phyloP scores from a whole-genome alignment of 2,797 vertebrate species.

The Gephyroberyx darwinii region DNA sequence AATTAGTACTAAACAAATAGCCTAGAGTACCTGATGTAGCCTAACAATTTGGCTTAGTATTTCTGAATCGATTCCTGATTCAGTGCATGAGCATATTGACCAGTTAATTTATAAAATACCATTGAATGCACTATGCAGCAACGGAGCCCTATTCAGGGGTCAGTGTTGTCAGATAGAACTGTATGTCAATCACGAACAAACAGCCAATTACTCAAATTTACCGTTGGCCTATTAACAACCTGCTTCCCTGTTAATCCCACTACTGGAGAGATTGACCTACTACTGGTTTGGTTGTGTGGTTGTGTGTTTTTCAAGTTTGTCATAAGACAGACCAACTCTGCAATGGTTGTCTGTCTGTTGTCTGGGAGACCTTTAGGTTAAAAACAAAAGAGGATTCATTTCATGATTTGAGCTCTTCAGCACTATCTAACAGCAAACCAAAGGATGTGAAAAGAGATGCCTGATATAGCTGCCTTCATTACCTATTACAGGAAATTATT shows the following conservation, averaged over 20 bases:
- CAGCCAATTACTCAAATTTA: constrained; percentile 36
- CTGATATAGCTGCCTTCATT: constrained; percentile 56
- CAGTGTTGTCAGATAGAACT: neutral
- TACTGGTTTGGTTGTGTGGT: constrained; percentile 27
- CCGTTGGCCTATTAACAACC: constrained; percentile 20
- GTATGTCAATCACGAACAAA: constrained; percentile 29
- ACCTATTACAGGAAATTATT: constrained; percentile 49
- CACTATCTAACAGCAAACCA: constrained; percentile 13
- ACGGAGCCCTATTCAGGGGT: constrained; percentile 15
- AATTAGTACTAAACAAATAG: too few species aligned
- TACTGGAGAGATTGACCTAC: constrained; percentile 21
- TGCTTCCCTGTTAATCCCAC: constrained; percentile 32
- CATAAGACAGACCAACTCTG: neutral
- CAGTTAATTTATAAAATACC: constrained; percentile 32
- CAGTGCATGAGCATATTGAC: constrained; percentile 14
- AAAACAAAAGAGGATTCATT: constrained; percentile 12
- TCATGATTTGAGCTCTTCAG: neutral
- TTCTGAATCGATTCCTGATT: constrained; percentile 10
- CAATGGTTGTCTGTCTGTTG: too few species aligned
- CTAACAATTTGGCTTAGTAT: neutral
- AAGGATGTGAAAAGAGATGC: constrained; percentile 37
- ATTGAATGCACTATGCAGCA: constrained; percentile 17
- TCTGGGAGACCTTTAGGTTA: constrained; percentile 4
- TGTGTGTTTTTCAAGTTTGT: constrained; percentile 6
- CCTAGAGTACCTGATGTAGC: too few species aligned